Percentiles rank a stretch among this genome's conserved stretches.
Conservation (phyloP, 2,888 invertebrate species). For the Zaprionus obscuricornis region DNA sequence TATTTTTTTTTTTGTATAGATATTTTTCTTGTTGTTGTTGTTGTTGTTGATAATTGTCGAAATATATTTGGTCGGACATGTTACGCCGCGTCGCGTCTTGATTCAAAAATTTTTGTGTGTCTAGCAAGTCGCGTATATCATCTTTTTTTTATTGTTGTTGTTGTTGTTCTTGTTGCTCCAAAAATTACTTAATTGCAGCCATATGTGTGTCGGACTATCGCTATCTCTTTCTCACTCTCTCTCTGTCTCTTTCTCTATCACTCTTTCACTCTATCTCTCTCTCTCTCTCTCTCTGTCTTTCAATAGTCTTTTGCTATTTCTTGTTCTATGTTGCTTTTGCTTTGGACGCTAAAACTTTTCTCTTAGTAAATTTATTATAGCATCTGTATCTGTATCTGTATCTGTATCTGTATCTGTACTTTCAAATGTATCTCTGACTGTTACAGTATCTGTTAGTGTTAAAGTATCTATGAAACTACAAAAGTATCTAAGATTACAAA, state of each 20-base stretch:
- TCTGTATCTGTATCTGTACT: neutral
- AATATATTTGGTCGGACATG: constrained; percentile 29
- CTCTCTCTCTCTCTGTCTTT: neutral
- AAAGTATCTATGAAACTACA: no score
- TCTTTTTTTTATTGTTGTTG: constrained; percentile 27
- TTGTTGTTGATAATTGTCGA: constrained; percentile 48
- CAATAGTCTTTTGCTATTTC: neutral
- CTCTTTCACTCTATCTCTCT: neutral
- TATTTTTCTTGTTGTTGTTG: constrained; percentile 10
- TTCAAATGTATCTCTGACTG: no score
- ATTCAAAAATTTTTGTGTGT: constrained; percentile 31
- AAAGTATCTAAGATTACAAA: no score
- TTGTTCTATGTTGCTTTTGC: neutral
- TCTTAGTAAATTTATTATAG: constrained; percentile 38
- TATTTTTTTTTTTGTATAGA: constrained; percentile 1
- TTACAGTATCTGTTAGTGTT: no score
- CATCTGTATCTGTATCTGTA: constrained; percentile 24
- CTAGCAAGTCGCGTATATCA: constrained; percentile 60
- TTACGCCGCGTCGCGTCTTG: constrained; percentile 11
- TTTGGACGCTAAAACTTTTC: constrained; percentile 61
- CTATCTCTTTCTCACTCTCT: neutral
- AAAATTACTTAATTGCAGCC: constrained; percentile 78
- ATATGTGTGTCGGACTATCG: constrained; percentile 54
- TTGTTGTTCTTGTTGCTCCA: constrained; percentile 51
- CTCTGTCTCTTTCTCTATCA: neutral